Base-by-base conservation (phyloP, 2,113 vertebrate genomes). In the Baryphthengus martii region DNA sequence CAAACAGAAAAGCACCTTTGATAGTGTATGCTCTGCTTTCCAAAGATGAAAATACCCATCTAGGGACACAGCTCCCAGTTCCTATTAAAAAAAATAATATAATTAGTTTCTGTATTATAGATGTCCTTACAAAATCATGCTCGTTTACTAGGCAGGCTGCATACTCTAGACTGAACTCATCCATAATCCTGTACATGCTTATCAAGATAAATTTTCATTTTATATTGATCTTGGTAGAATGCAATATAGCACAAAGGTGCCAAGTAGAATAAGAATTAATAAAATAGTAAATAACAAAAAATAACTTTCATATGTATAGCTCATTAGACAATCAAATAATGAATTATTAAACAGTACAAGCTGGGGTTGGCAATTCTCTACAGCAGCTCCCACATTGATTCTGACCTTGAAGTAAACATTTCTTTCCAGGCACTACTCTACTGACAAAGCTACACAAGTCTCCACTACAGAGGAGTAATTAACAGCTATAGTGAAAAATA, bases 21-120 rank as follows among this genome's bases (percentile, higher is more conserved):
- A 98, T 39, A 99, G 94, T 7, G 98, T 99, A 89, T 99, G 98
- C 93, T 99, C 99, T 49, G 99, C 99, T 96, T 99, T 99, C 99
- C 99, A 99, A 74, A 99, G 98, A 97, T 99, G 99, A 96, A 99
- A 99, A 97, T 99, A 99, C 11, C 99, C 99, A 97, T 99, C 99
- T 90, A 99, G 77, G 44, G 99, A 99, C 33, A 99, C 99, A 44
- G 99, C 99, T 96, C 99, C 99, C 86, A 99, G 92, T 87, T 99
- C 99, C 99, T 99, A 66, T 39, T 94, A 70, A 35, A 89, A 61
- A 50, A 75, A 90, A n/a, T 10, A 28, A 61, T 2, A 33, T 31
- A 66, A 5, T 94, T 75, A 92, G 17, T 67, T 86, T 62, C 66
- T 19, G 15, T 31, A 10, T 49, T 58, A 50, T 0, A 59, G 11